phyloP scores from a whole-genome alignment of 1,140 invertebrate genomes.

The Drosophila tani region DNA sequence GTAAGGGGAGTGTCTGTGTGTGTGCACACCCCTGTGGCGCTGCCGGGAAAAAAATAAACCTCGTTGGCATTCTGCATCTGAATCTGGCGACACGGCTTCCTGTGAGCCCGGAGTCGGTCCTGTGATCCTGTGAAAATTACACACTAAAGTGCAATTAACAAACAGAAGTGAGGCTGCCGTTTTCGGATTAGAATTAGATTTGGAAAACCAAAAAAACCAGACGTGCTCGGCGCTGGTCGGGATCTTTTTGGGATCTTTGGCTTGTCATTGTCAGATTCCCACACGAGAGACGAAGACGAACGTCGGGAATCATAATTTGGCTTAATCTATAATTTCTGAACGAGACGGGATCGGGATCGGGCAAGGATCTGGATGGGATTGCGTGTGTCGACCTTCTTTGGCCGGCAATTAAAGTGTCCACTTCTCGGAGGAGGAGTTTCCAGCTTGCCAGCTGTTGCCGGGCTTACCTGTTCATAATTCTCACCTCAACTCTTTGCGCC shows the following conservation, averaged over 20 bases:
- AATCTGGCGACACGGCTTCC: constrained; percentile 54
- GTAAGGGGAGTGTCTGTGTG: constrained; percentile 46
- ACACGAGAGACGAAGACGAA: constrained; percentile 14
- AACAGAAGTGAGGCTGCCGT: constrained; percentile 81
- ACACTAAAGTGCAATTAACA: constrained; percentile 79
- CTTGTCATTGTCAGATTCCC: constrained; percentile 66
- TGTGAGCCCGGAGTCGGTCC: constrained; percentile 46
- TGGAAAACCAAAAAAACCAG: background rate
- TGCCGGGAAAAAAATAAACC: constrained; percentile 1
- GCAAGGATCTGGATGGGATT: constrained; percentile 7
- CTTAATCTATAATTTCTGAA: constrained; percentile 46
- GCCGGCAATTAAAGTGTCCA: constrained; percentile 66
- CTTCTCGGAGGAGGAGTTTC: constrained; percentile 16
- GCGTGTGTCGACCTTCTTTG: constrained; percentile 68
- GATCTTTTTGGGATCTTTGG: constrained; percentile 23
- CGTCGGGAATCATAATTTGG: constrained; percentile 54
- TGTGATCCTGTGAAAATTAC: constrained; percentile 79
- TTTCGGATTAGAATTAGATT: constrained; percentile 53
- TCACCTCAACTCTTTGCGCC: constrained; percentile 44
- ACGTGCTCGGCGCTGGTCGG: constrained; percentile 35
- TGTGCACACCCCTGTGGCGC: constrained; percentile 16
- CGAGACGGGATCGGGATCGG: background rate
- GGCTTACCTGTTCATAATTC: constrained; percentile 42
- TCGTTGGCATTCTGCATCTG: background rate
- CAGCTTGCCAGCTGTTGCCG: constrained; percentile 1